Evolutionary conservation across 2,113 vertebrate genomes (phyloP), one percentile per base, ranked within the genome.

Genomic region (Oceanites oceanicus): DNA sequence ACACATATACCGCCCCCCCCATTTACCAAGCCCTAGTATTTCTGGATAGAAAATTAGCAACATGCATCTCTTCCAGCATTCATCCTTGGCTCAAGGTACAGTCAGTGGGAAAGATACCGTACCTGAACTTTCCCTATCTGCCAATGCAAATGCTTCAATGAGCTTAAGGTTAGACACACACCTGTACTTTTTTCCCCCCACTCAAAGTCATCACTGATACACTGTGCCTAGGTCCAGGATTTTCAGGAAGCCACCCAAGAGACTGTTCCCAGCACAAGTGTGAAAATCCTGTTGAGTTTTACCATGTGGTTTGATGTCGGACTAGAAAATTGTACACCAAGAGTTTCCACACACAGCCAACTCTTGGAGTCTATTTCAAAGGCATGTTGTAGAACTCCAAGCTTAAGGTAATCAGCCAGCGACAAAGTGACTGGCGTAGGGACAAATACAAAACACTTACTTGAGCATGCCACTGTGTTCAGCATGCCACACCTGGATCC

Each of bases 401-500:
- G 25, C 30, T 75, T 44, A 32, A 91, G 47, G 30, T 23, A 55
- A 76, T 22, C 50, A 71, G 92, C 13, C 55, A 94, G 40, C 5
- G 34, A 65, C 9, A 26, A 42, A 49, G 21, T 13, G 25, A 62
- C 11, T 25, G 45, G 62, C 38, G 36, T 40, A 23, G 36, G 27
- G 70, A 72, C 16, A 29, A 47, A 47, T 4, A 62, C 12, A 27
- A 13, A 63, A 34, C 70, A 98, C 99, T 98, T 92, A 99, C 99
- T 99, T 99, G 82, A 99, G 97, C 99, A 99, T 99, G 38, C 99
- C 99, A 1, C 97, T 97, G 97, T 99, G 99, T 78, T 99, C 99
- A 34, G 99, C 98, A 0, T 99, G 99, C 99, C 99, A 99, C 97
- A 99, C 99, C 96, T 99, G 99, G 92, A 99, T 99, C 58, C 99